A percentile compares a stretch with the other conserved stretches of the same genome.
phyloP scores from a whole-genome alignment of 1,140 invertebrate genomes.

The Stenopsyche tienmushanensis region DNA sequence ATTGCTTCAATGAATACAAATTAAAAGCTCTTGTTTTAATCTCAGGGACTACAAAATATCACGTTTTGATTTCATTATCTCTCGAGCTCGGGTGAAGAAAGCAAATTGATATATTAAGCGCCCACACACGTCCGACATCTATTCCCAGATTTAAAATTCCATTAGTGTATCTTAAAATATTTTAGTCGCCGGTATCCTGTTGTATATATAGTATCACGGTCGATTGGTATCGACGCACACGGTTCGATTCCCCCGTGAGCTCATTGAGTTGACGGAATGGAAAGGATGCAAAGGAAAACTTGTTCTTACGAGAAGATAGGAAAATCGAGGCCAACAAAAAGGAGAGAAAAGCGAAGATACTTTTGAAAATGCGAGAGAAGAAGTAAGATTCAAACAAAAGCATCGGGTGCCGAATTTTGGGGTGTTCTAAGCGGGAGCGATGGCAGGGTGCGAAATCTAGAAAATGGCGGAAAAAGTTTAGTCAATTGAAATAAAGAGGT shows the following conservation, averaged over 20 bases:
- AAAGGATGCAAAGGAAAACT: slow-evolving; percentile 26
- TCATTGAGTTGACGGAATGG: slow-evolving; percentile 37
- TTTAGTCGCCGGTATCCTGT: too few relatives aligned
- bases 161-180: too few relatives aligned
- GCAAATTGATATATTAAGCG: too few relatives aligned
- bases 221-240: slow-evolving; percentile 35
- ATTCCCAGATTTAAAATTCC: too few relatives aligned
- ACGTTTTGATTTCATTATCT: too few relatives aligned
- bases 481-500: neutral
- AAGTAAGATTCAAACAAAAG: slow-evolving; percentile 25
- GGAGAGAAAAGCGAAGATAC: slow-evolving; percentile 14
- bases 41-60: too few relatives aligned
- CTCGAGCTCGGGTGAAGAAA: too few relatives aligned
- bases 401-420: neutral
- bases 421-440: neutral
- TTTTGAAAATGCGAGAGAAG: slow-evolving; percentile 13
- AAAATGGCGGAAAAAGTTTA: neutral
- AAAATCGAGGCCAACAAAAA: slow-evolving; percentile 11
- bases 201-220: slow-evolving; percentile 18
- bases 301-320: slow-evolving; percentile 19
- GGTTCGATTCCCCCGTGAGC: slow-evolving; percentile 35
- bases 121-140: too few relatives aligned
- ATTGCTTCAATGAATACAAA: slow-evolving; percentile 1
- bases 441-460: neutral
- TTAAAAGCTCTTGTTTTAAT: neutral